Conservation (phyloP, 1,140 invertebrate species). For the Leptoteleia sp. region DNA sequence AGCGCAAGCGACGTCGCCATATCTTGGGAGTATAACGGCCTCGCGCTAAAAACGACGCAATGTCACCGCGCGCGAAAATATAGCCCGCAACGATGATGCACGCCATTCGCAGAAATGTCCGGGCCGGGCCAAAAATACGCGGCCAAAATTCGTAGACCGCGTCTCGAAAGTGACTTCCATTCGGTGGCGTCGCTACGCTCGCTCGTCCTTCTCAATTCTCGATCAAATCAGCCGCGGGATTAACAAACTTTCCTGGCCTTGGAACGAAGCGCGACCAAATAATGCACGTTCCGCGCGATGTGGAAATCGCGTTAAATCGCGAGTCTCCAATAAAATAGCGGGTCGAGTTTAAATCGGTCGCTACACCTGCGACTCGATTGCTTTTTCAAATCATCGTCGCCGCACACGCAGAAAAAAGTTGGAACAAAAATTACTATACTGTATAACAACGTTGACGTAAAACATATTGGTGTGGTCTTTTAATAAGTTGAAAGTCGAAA, state of each 20-base stretch:
- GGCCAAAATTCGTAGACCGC: conserved; percentile 66
- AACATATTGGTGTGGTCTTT: too few relatives aligned
- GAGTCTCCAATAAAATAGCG: too few relatives aligned
- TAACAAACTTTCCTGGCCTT: conserved; percentile 60
- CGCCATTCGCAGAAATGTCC: conserved; percentile 72
- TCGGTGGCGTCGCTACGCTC: conserved; percentile 25
- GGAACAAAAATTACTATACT: too few relatives aligned
- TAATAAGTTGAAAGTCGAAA: too few relatives aligned
- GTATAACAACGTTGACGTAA: too few relatives aligned
- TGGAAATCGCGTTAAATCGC: conserved; percentile 45
- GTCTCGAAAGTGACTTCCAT: conserved; percentile 49
- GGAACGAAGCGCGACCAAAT: conserved; percentile 30
- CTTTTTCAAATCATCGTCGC: too few relatives aligned
- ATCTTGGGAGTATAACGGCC: conserved; percentile 70
- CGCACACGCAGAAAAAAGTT: too few relatives aligned
- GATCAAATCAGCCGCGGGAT: conserved; percentile 51
- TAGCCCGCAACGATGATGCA: conserved; percentile 69
- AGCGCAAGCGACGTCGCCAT: conserved; percentile 27
- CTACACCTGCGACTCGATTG: too few relatives aligned
- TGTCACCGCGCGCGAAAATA: conserved; percentile 74
- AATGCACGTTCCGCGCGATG: conserved; percentile 17
- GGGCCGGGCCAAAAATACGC: conserved; percentile 70
- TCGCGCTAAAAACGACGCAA: conserved; percentile 75
- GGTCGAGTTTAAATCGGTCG: too few relatives aligned
- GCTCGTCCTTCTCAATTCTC: conserved; percentile 27